These are phyloP conservation scores for Otis tarda DNA, from an alignment of 2,113 vertebrate genomes.

Conservation along the genomic window DNA sequence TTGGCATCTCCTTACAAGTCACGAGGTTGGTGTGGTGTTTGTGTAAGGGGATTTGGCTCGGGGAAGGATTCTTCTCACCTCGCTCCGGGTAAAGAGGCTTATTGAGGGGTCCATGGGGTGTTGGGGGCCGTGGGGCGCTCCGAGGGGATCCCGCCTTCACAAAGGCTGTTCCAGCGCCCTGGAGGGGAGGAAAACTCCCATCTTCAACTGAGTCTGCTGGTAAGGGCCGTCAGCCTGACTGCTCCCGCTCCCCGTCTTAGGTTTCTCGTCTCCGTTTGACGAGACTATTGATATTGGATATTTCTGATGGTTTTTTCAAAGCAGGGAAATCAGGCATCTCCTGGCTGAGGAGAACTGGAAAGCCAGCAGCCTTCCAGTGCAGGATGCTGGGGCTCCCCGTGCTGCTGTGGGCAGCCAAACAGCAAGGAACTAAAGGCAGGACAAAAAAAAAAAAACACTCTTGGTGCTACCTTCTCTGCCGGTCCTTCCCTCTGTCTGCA, in stretches of 20 bases:
- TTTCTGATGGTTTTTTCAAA: not conserved
- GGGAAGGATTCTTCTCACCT: not conserved
- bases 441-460: not conserved
- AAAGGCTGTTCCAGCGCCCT: not conserved
- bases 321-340: not conserved
- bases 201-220: not conserved
- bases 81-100: not conserved
- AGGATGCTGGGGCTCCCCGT: not conserved
- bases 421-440: not conserved
- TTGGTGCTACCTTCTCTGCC: not conserved
- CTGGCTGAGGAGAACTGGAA: not conserved
- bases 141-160: not conserved
- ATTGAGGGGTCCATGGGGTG: not conserved
- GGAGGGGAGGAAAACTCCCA: not conserved
- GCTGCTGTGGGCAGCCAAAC: not conserved
- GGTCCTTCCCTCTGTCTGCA: not conserved
- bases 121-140: not conserved
- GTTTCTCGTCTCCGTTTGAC: not conserved
- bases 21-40: not conserved
- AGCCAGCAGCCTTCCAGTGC: not conserved
- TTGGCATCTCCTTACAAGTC: not conserved
- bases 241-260: rapidly evolving
- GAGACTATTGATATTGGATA: not conserved
- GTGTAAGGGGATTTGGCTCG: slow-evolving; percentile 10
- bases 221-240: not conserved